Evolutionary conservation across 1,140 invertebrate species (phyloP).

Genomic region (Drosophila bocqueti): DNA sequence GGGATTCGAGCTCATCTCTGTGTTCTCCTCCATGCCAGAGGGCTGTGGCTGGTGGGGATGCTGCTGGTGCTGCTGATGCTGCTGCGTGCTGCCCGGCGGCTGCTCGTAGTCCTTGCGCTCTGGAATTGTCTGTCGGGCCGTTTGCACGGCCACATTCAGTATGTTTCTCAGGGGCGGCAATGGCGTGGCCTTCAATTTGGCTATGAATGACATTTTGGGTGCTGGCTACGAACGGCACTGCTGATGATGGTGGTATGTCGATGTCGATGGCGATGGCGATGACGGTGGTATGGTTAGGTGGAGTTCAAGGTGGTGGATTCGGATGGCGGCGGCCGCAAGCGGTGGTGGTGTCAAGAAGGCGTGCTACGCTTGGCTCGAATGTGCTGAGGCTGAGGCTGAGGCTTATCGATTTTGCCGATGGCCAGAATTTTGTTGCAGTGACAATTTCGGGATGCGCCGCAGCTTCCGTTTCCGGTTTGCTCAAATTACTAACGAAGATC

Average conservation of each 20-base stretch:
- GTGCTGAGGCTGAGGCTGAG: constrained; percentile 47
- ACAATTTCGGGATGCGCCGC: constrained; percentile 11
- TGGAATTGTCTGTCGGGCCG: constrained; percentile 91
- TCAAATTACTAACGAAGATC: not conserved
- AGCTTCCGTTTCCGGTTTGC: constrained; percentile 27
- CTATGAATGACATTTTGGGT: constrained; percentile 82
- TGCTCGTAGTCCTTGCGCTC: constrained; percentile 86
- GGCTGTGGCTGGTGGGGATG: constrained; percentile 85
- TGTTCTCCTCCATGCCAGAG: constrained; percentile 79
- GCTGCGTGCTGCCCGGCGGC: constrained; percentile 68
- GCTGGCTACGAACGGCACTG: constrained; percentile 26
- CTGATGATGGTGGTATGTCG: constrained; percentile 42
- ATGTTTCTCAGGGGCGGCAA: constrained; percentile 91
- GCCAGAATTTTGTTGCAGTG: constrained; percentile 9
- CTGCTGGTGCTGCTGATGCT: constrained; percentile 45
- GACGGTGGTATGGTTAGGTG: constrained; percentile 24
- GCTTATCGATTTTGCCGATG: constrained; percentile 68
- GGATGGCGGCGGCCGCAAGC: constrained; percentile 66
- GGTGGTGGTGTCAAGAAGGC: constrained; percentile 53
- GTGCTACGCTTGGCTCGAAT: constrained; percentile 50
- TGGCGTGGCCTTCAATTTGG: constrained; percentile 81
- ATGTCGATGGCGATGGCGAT: constrained; percentile 22
- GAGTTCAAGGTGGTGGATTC: constrained; percentile 35
- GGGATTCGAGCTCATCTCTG: constrained; percentile 82
- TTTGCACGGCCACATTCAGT: constrained; percentile 92